Percentiles rank a stretch among this genome's conserved stretches.
These are phyloP conservation scores for Serinus canaria DNA, from an alignment of 2,113 vertebrate genomes.

Conservation along the genomic window DNA sequence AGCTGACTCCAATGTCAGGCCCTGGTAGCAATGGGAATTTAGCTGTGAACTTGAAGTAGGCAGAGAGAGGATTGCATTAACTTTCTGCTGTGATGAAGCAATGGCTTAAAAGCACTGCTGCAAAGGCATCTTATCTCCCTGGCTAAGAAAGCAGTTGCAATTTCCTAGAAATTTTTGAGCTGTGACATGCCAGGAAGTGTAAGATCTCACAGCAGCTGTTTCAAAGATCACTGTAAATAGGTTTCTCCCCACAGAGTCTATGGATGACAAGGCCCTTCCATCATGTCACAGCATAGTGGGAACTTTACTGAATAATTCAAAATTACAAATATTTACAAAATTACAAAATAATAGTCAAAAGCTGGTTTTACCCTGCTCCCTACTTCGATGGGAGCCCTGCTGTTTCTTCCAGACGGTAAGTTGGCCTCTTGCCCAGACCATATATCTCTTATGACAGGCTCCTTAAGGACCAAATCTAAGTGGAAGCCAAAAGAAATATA, in stretches of 20 bases:
- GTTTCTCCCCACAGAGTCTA: background rate
- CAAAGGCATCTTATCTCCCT: constrained; percentile 26
- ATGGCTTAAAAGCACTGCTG: background rate
- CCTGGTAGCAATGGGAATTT: background rate
- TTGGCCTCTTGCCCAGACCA: constrained; percentile 50
- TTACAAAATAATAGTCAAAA: constrained; percentile 28
- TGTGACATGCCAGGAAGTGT: constrained; percentile 1
- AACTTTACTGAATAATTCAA: background rate
- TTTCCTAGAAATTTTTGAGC: constrained; percentile 53
- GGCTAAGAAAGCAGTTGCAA: constrained; percentile 18
- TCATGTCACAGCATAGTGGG: background rate
- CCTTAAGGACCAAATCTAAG: constrained; percentile 59
- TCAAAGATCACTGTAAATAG: background rate
- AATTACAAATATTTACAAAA: constrained; percentile 45
- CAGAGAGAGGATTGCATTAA: background rate
- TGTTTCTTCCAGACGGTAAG: constrained; percentile 58
- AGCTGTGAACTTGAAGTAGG: background rate
- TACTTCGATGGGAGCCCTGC: background rate
- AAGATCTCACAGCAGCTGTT: background rate
- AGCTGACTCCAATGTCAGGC: background rate
- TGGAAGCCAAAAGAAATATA: constrained; percentile 56
- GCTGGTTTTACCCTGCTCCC: constrained; percentile 16
- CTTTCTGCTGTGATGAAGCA: background rate
- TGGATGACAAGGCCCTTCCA: background rate
- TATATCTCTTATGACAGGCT: constrained; percentile 55